Percentiles rank a stretch among this genome's conserved stretches.
Conservation (phyloP, 2,888 invertebrate species). For the Zaprionus lineosus region DNA sequence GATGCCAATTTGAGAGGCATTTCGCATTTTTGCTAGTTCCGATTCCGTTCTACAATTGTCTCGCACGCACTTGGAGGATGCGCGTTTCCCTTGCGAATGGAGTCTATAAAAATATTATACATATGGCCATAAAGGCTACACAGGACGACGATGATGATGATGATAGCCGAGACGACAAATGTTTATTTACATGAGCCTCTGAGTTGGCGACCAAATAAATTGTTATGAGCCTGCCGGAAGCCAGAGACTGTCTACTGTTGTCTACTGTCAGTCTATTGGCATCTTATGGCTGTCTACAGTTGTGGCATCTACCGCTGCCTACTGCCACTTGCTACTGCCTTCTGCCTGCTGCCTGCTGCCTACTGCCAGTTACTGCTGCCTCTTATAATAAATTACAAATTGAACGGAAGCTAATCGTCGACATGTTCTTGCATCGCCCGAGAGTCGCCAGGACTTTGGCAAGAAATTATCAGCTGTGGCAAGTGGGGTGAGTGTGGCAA, state of each 20-base stretch:
- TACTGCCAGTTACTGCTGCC: no score
- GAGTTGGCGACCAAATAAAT: conserved; percentile 43
- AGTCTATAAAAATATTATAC: conserved; percentile 63
- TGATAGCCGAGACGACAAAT: no score
- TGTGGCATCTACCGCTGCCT: not conserved
- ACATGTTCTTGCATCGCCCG: conserved; percentile 43
- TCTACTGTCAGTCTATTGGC: no score
- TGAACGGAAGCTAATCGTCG: conserved; percentile 62
- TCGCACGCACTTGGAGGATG: conserved; percentile 2
- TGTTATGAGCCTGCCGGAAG: conserved; percentile 30
- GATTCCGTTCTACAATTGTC: conserved; percentile 50
- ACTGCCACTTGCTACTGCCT: not conserved
- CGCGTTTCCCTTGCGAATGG: conserved; percentile 3
- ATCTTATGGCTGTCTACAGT: no score
- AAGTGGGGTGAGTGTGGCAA: conserved; percentile 3
- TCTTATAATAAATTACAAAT: conserved; percentile 58
- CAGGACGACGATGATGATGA: not conserved
- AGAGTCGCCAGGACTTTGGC: conserved; percentile 30
- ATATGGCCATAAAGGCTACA: conserved; percentile 48
- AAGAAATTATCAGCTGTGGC: conserved; percentile 20
- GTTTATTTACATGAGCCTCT: conserved; percentile 46
- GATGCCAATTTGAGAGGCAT: conserved; percentile 40
- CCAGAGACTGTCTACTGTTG: not conserved
- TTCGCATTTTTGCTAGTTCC: conserved; percentile 20
- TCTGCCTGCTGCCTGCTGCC: not conserved